These are phyloP conservation scores for Saccostrea cuccullata DNA, from an alignment of 1,140 invertebrate species.

Conservation along the genomic window DNA sequence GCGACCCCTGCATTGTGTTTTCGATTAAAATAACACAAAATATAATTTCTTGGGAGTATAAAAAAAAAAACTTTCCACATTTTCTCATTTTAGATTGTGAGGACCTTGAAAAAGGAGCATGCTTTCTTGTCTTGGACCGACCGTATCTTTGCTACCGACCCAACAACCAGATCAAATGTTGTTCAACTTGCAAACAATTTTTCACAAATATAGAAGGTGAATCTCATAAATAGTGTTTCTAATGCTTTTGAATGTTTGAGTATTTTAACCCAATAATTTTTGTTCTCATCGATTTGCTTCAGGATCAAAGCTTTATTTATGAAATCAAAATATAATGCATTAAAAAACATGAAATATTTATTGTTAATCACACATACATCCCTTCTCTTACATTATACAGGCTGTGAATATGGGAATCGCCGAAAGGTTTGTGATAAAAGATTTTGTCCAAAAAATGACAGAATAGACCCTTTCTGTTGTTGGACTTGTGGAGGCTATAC, in stretches of 20 bases:
- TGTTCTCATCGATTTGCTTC: neutral
- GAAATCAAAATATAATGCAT: neutral
- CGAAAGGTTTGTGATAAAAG: constrained; percentile 2
- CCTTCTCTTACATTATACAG: neutral
- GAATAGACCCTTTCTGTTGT: neutral
- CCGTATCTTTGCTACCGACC: neutral
- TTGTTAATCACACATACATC: neutral
- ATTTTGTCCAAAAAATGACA: neutral
- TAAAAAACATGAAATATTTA: neutral
- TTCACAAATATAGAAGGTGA: constrained; percentile 1
- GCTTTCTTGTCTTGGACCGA: neutral
- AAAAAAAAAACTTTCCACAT: too few species aligned
- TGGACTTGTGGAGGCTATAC: constrained; percentile 21
- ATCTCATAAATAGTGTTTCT: neutral
- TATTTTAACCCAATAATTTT: neutral
- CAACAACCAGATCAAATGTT: neutral
- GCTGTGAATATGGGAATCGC: constrained; percentile 12
- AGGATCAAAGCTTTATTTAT: neutral
- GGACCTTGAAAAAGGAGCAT: neutral
- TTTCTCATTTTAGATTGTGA: neutral
- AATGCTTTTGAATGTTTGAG: neutral
- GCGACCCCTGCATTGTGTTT: too few species aligned
- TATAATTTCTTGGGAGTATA: too few species aligned
- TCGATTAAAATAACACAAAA: too few species aligned
- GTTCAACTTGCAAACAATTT: neutral